Conservation (phyloP, 2,113 vertebrate species). For the Neogobius melanostomus region DNA sequence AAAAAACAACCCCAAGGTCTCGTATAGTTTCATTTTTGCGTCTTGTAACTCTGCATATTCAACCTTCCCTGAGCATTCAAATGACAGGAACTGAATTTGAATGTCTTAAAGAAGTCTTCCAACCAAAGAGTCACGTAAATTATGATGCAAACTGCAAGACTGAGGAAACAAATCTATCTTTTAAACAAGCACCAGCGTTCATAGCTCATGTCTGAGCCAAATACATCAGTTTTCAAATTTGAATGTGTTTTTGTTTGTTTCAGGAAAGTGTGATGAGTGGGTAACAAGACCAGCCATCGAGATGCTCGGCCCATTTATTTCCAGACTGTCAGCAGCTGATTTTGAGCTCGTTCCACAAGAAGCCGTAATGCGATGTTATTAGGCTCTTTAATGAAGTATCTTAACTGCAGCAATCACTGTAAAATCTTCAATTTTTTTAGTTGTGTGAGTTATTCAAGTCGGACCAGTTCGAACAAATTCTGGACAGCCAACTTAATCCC, state of each 20-base stretch:
- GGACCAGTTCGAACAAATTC: not conserved
- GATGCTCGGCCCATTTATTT: slow-evolving; percentile 64
- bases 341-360: slow-evolving; percentile 40
- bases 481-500: slow-evolving; percentile 20
- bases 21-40: too few relatives aligned
- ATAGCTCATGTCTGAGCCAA: too few relatives aligned
- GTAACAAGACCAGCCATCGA: slow-evolving; percentile 28
- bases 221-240: too few relatives aligned
- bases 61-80: too few relatives aligned
- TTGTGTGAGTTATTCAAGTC: slow-evolving; percentile 52
- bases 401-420: not conserved
- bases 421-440: slow-evolving; percentile 38
- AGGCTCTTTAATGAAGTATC: not conserved
- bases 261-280: slow-evolving; percentile 51
- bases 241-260: not conserved
- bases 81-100: too few relatives aligned
- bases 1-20: too few relatives aligned
- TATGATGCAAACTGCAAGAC: not conserved
- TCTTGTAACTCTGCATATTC: too few relatives aligned
- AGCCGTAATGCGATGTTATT: slow-evolving; percentile 41
- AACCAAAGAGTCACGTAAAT: not conserved
- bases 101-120: too few relatives aligned
- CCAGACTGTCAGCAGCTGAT: slow-evolving; percentile 38
- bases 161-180: too few relatives aligned
- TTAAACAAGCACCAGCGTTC: too few relatives aligned